A percentile compares a stretch with the other conserved stretches of the same genome.
These are phyloP conservation scores for Plecturocebus donacophilus DNA, from an alignment of 2,113 vertebrate genomes.

Conservation along the genomic window DNA sequence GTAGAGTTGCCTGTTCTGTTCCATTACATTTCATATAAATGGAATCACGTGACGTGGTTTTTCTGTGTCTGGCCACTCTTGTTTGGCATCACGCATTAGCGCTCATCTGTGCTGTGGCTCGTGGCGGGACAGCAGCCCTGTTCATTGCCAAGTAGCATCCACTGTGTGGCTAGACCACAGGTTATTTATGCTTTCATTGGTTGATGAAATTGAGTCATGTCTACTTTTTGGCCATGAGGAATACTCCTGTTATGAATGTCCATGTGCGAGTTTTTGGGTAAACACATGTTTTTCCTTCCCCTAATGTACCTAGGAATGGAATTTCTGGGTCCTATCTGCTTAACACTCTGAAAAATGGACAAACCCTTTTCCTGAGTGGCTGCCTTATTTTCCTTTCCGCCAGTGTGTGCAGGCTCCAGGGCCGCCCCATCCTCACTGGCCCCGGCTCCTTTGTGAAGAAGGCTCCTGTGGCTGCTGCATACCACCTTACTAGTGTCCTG, in stretches of 20 bases:
- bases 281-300: neutral
- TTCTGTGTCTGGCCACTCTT: neutral
- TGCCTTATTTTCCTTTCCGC: neutral
- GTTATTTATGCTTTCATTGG: neutral
- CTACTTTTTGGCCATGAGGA: neutral
- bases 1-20: neutral
- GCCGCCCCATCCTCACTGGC: neutral
- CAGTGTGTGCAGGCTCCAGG: neutral
- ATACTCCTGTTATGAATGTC: neutral
- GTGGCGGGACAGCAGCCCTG: neutral
- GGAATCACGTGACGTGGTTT: neutral
- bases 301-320: neutral
- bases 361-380: neutral
- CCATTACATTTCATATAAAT: too few relatives aligned
- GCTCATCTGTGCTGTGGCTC: neutral
- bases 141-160: neutral
- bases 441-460: neutral
- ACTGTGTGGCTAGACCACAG: neutral
- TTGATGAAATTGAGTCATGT: neutral
- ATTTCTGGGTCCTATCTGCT: neutral
- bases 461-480: neutral
- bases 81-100: neutral
- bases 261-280: neutral
- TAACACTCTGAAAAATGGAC: neutral
- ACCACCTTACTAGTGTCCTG: neutral